phyloP scores from a whole-genome alignment of 2,888 invertebrate genomes.

The Drosophila lutescens region DNA sequence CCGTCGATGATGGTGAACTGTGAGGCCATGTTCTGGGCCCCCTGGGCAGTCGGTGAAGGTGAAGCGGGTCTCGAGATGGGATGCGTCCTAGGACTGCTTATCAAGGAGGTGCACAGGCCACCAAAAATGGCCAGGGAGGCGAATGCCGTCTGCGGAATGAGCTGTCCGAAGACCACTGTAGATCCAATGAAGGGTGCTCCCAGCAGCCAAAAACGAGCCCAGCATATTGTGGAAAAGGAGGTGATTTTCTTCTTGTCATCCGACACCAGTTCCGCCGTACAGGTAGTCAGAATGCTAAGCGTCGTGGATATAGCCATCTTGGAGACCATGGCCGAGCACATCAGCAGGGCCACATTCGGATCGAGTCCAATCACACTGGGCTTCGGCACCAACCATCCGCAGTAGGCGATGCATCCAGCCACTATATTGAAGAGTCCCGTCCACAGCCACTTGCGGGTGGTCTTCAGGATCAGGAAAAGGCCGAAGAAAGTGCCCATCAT shows the following conservation, averaged over 20 bases:
- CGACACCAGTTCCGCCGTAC: conserved; percentile 84
- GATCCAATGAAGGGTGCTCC: conserved; percentile 84
- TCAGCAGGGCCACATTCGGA: conserved; percentile 78
- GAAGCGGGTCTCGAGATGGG: conserved; percentile 51
- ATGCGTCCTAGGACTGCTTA: conserved; percentile 83
- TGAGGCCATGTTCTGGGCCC: conserved; percentile 62
- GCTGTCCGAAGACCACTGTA: conserved; percentile 82
- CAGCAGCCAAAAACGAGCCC: conserved; percentile 84
- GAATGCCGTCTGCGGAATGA: conserved; percentile 83
- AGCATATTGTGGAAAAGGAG: conserved; percentile 84
- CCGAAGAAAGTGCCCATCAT: conserved; percentile 84
- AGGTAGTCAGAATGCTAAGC: conserved; percentile 84
- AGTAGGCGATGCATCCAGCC: conserved; percentile 82
- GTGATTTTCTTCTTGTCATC: conserved; percentile 83
- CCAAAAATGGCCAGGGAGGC: conserved; percentile 83
- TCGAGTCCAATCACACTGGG: conserved; percentile 77
- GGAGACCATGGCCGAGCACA: conserved; percentile 84
- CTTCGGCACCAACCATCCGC: conserved; percentile 83
- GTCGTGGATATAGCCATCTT: conserved; percentile 84
- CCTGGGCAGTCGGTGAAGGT: conserved; percentile 52
- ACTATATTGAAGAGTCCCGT: conserved; percentile 83
- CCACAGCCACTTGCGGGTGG: conserved; percentile 83
- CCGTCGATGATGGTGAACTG: conserved; percentile 71
- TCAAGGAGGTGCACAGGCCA: conserved; percentile 81
- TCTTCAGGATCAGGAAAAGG: conserved; percentile 82